Base-by-base conservation (phyloP, 2,797 vertebrate species). In the Eulemur coronatus region DNA sequence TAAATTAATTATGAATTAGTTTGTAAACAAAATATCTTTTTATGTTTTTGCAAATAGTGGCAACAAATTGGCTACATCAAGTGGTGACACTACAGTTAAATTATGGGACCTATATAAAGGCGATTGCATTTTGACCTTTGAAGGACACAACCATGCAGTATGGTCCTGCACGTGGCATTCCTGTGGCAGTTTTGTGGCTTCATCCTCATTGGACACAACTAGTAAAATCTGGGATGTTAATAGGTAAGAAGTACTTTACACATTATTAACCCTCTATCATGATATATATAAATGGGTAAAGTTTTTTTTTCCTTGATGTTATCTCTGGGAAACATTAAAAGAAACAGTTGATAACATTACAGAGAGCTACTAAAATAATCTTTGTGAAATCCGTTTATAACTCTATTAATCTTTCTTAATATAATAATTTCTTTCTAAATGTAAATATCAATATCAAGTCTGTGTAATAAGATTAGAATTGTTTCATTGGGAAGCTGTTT, bases 221-320 rank as follows among this genome's bases (percentile, higher is more conserved):
- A 97, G 98, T 76, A 98, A 99, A 97, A 98, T 99, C 96, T 99
- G 99, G 99, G 99, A 99, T 96, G 90, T 99, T 30, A 98, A 98
- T 63, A 99, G 98, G 99, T 99, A 97, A 33, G 97, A 95, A 46
- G 14, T 41, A 67, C 5, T 80, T 91, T 59, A 30, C 78, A 63
- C 9, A n/a, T 91, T 55, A 59, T 48, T 95, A 55, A 35, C 5
- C 4, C 7, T 67, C 6, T 63, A 26, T 43, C 22, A 65, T 78
- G 67, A 69, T 30, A 90, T 61, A 76, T 14, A 67, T 24, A 12
- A 5, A 67, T 69, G 1, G 5, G 1, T 63, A 18, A 65, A 50
- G 14, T 38, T 48, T 35, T 41, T 67, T 28, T 89, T 52, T 2
- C 6, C 24, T 79, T 4, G 4, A 5, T 67, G 15, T 6, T 43